Base-by-base conservation (phyloP, 2,797 vertebrate species). In the Notolabrus celidotus region DNA sequence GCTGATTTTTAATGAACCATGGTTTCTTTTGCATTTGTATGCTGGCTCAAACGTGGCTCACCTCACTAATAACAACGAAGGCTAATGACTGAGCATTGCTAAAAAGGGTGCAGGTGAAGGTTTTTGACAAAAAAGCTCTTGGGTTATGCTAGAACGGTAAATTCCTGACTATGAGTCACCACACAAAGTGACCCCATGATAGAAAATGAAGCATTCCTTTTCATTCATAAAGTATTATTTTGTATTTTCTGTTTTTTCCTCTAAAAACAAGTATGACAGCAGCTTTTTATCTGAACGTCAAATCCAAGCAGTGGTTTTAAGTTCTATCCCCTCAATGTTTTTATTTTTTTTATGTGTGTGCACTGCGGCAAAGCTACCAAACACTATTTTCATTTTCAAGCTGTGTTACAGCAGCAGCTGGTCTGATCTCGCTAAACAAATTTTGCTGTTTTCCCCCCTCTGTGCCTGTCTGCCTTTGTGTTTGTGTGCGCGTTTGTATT, bases 1-100 rank as follows among this genome's bases (percentile, higher is more conserved):
- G 57, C 75, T 76, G 58, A 72, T 85, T 77, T 10, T 29, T 72
- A 79, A 74, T 69, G 80, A 84, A 80, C 80, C 43, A 8, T 60
- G 49, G 72, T 57, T 71, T 58, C 54, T 80, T 84, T 67, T 68
- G 38, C n/a, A 31, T 64, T 68, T 57, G 34, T 68, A 57, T 71
- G 60, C 62, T 77, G 60, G 57, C 62, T 78, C 71, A 70, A 59
- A 82, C 49, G 34, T 22, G 16, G 14, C 27, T 71, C 68, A 64
- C 38, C 33, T 66, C 27, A n/a, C 67, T 38, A 75, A 71, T 59
- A 64, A 71, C 3, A 12, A 36, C 38, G 38, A 51, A 61, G 20
- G 31, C 38, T 73, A 77, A 75, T 77, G 54, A 67, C 69, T 43
- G 33, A 67, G 60, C 34, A 74, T 57, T 60, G 58, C 56, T 34